Base-by-base conservation (phyloP, 1,140 invertebrate species). In the Caerostris darwini region DNA sequence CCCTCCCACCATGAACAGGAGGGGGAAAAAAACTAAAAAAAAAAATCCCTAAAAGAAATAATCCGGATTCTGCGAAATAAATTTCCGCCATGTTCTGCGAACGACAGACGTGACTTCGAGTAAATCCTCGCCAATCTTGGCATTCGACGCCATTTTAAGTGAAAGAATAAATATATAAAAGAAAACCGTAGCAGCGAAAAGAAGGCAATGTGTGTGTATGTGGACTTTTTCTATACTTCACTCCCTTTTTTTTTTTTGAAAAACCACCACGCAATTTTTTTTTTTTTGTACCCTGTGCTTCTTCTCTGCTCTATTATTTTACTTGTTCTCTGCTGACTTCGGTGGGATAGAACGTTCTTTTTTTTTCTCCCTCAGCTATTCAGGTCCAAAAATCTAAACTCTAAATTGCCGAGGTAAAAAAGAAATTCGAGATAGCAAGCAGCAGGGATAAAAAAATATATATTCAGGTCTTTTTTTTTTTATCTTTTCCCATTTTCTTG, bases 101-200 rank as follows among this genome's bases (percentile, higher is more conserved):
- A 92, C 81, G 92, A 58, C 82, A 93, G 56, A 93, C 82, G 92
- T 93, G 92, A 93, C 82, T 93, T 53, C 7, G 81, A 69, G 67
- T 71, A 86, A 93, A 93, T 93, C 92, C 83, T 54, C 83, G 92
- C 92, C 92, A 93, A 93, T 93, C 92, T 85, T 71, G 83, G 81
- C 61, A 87, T 93, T 86, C 83, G 92, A 87, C 83, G 92, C 92
- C 92, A 93, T 93, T 77, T 87, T 93, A 93, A 93, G 92, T 87
- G 92, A 87, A 93, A 87, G 64, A 93, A 93, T 93, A 93, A 69
- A 93, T 71, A 56, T 77, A 71, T 64, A 64, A 58, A 93, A 61
- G 34, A 71, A 86, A 82, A 91, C 59, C 56, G 34, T 82, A 59
- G 19, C 67, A 50, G 19, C 67, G 58, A 91, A 69, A 82, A 82